These are phyloP conservation scores for Centropus unirufus DNA, from an alignment of 2,113 vertebrate species.

Conservation along the genomic window DNA sequence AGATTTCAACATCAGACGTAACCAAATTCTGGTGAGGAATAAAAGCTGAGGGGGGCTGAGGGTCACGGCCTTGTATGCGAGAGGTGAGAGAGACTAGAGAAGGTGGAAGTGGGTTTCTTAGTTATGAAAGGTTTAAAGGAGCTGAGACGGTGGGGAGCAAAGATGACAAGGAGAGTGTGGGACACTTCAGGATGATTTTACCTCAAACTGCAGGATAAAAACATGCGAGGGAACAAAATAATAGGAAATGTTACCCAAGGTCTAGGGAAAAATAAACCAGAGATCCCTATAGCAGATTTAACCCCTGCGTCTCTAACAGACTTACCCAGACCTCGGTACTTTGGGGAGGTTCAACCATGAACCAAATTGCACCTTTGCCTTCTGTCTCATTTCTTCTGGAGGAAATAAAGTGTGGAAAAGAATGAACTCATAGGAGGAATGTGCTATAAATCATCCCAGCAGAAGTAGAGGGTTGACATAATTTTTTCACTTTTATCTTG, in stretches of 20 bases:
- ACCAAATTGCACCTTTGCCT: neutral
- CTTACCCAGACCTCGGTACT: neutral
- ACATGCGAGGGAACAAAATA: neutral
- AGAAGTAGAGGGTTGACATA: neutral
- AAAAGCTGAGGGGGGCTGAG: neutral
- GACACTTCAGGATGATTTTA: conserved; percentile 23
- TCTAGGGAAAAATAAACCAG: neutral
- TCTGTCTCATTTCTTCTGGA: neutral
- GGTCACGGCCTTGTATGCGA: conserved; percentile 13
- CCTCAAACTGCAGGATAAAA: conserved; percentile 10
- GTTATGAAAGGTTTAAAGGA: neutral
- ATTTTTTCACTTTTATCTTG: neutral
- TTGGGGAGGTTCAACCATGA: neutral
- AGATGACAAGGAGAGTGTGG: neutral
- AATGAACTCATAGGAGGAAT: neutral
- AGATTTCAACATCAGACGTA: conserved; percentile 49
- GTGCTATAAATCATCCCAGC: neutral
- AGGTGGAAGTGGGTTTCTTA: conserved; percentile 24
- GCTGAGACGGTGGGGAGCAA: neutral
- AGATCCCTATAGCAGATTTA: neutral
- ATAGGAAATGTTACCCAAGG: neutral
- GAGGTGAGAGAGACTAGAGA: neutral
- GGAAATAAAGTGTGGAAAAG: neutral
- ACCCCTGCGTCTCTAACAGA: neutral
- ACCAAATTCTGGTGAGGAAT: neutral